Conservation (phyloP, 2,888 invertebrate species). For the Strigamia transsilvanica region DNA sequence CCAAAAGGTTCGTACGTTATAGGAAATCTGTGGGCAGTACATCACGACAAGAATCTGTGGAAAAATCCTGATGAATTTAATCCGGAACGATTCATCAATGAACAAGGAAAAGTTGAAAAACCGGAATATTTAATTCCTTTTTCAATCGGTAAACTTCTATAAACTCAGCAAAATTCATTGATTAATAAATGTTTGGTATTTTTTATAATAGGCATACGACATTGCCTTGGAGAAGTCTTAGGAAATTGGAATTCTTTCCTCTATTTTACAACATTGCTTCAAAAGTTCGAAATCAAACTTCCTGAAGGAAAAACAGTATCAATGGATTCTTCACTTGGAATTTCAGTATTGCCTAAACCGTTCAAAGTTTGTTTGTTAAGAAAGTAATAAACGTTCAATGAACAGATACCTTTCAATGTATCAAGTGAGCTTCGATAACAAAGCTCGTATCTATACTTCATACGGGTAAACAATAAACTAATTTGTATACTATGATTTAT, state of each 20-base stretch:
- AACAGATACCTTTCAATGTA: too few relatives aligned
- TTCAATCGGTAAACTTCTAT: not conserved
- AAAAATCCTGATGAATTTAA: slow-evolving; percentile 9
- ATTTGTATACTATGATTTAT: too few relatives aligned
- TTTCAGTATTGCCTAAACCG: not conserved
- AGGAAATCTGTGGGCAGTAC: not conserved
- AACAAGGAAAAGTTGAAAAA: slow-evolving; percentile 20
- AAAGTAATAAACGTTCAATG: not conserved
- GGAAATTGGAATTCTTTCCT: not conserved
- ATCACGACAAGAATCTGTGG: not conserved
- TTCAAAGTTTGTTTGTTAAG: not conserved
- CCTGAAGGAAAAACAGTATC: not conserved
- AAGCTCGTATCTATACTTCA: too few relatives aligned
- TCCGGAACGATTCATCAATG: not conserved
- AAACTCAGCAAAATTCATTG: not conserved
- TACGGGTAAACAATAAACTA: too few relatives aligned
- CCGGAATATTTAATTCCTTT: not conserved
- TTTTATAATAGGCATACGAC: not conserved
- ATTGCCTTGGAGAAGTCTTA: not conserved
- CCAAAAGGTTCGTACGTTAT: not conserved
- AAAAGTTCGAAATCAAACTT: not conserved
- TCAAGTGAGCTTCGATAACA: too few relatives aligned
- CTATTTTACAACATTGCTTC: not conserved
- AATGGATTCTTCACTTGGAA: not conserved
- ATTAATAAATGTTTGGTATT: not conserved